phyloP scores from a whole-genome alignment of 2,113 vertebrate species.

The Clarias gariepinus region DNA sequence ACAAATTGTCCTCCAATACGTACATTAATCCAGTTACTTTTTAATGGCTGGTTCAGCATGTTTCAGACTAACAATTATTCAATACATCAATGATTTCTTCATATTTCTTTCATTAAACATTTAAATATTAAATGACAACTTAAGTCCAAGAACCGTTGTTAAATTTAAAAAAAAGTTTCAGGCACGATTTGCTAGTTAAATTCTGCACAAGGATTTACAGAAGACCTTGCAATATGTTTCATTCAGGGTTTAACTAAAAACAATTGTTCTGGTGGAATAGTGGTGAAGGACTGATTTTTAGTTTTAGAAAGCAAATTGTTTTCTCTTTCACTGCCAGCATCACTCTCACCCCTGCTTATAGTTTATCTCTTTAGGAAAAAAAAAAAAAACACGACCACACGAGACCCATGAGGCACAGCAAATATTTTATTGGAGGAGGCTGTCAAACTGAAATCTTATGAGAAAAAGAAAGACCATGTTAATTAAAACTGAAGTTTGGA shows the following conservation, averaged over 20 bases:
- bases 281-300: background rate
- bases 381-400: background rate
- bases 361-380: background rate
- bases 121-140: no score
- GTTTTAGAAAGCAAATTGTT: slow-evolving; percentile 33
- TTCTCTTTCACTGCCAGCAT: slow-evolving; percentile 25
- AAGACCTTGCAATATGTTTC: background rate
- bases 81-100: no score
- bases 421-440: background rate
- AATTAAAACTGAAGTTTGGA: background rate
- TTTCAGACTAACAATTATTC: background rate
- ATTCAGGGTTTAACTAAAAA: background rate
- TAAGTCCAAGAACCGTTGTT: no score
- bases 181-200: background rate
- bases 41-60: background rate
- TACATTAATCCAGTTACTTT: no score
- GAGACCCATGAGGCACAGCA: background rate
- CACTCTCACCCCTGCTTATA: no score
- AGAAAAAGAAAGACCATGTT: background rate
- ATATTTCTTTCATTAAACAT: no score
- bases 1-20: background rate
- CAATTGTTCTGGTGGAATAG: background rate
- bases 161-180: background rate
- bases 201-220: no score
- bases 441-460: background rate